Percentiles rank a stretch among this genome's conserved stretches.
These are phyloP conservation scores for Hypsopygia costalis DNA, from an alignment of 2,888 invertebrate genomes.

Conservation along the genomic window DNA sequence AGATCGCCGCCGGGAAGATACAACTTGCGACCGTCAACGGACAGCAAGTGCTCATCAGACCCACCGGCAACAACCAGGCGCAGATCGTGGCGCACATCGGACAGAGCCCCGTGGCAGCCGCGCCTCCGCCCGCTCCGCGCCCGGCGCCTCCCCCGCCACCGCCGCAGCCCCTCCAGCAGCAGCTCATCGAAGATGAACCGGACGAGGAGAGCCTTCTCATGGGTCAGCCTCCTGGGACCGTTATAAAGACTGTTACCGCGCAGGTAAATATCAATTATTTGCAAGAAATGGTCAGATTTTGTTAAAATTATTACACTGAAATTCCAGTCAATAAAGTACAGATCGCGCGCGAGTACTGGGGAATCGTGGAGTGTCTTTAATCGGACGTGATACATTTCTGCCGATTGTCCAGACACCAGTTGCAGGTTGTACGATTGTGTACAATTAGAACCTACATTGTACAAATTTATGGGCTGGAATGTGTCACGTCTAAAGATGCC, in stretches of 20 bases:
- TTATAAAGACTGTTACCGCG: conserved; percentile 92
- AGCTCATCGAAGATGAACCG: conserved; percentile 69
- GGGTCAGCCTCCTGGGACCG: conserved; percentile 91
- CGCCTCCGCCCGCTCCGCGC: conserved; percentile 24
- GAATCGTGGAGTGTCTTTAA: too few relatives aligned
- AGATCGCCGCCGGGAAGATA: conserved; percentile 90
- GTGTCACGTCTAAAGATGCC: too few relatives aligned
- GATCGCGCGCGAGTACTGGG: too few relatives aligned
- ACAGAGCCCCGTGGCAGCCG: conserved; percentile 66
- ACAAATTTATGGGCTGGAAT: too few relatives aligned
- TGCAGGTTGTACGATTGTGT: too few relatives aligned
- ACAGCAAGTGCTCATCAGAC: conserved; percentile 90
- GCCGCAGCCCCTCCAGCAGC: conserved; percentile 27
- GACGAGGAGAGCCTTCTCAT: conserved; percentile 87
- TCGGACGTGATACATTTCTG: too few relatives aligned
- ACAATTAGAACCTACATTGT: too few relatives aligned
- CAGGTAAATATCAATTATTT: conserved; percentile 72
- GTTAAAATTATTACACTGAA: too few relatives aligned
- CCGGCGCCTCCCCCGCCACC: conserved; percentile 30
- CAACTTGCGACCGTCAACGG: conserved; percentile 92
- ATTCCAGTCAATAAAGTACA: too few relatives aligned
- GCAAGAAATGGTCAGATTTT: too few relatives aligned
- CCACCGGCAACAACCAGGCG: conserved; percentile 88
- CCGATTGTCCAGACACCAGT: too few relatives aligned
- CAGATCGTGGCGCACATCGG: conserved; percentile 88